Conservation (phyloP, 2,113 vertebrate genomes). For the Suncus etruscus region DNA sequence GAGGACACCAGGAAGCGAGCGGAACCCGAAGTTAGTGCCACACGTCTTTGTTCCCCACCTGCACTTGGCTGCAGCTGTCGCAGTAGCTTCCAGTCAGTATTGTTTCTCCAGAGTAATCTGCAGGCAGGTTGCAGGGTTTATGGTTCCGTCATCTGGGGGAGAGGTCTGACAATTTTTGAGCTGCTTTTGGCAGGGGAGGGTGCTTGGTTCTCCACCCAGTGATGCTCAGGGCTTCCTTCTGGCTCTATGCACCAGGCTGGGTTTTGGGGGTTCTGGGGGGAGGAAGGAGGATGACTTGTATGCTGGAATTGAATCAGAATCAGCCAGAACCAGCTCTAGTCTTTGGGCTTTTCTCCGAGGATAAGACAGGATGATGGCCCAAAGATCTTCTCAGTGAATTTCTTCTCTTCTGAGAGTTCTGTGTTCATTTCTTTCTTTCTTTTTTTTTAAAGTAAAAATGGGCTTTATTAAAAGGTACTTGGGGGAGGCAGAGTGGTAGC, state of each 20-base stretch:
- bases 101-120: constrained; percentile 1
- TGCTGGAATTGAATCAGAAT: too few relatives aligned
- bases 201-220: too few relatives aligned
- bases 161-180: constrained; percentile 9
- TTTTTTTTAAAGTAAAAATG: background rate
- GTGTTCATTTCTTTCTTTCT: too few relatives aligned
- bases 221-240: too few relatives aligned
- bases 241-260: too few relatives aligned
- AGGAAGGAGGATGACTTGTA: too few relatives aligned
- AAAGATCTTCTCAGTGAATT: background rate
- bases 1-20: constrained; percentile 7
- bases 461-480: too few relatives aligned
- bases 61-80: background rate
- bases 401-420: constrained; percentile 16
- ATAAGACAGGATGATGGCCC: background rate
- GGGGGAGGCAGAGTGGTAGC: too few relatives aligned
- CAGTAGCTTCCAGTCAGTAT: background rate
- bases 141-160: constrained; percentile 45
- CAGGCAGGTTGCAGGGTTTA: background rate
- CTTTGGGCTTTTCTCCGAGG: background rate
- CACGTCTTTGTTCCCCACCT: background rate
- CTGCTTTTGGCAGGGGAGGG: too few relatives aligned
- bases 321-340: too few relatives aligned
- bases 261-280: too few relatives aligned
- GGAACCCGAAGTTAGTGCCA: constrained; percentile 13